These are phyloP conservation scores for Limnephilus auricula DNA, from an alignment of 2,888 invertebrate species.

Conservation along the genomic window DNA sequence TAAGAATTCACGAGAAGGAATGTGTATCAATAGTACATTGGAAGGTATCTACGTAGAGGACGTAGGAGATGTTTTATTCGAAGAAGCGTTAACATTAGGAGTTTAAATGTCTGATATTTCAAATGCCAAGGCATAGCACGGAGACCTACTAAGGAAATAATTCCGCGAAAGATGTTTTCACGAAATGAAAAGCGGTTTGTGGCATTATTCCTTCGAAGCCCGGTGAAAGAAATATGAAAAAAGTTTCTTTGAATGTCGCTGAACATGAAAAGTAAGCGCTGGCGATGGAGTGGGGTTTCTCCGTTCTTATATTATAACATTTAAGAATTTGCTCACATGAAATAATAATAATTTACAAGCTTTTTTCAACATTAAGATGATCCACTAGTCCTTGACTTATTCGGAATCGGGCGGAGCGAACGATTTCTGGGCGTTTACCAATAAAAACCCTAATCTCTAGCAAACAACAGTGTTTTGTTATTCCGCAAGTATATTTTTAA, in stretches of 20 bases:
- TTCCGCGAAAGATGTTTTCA: neutral
- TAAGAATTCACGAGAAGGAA: neutral
- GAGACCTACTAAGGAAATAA: neutral
- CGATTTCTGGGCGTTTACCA: too few species aligned
- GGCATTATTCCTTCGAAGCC: neutral
- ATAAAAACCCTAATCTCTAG: too few species aligned
- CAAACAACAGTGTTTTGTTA: too few species aligned
- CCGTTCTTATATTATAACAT: neutral
- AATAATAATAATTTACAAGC: neutral
- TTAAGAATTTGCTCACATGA: neutral
- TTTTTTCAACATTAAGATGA: neutral
- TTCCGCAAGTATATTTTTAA: too few species aligned
- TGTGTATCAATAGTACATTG: neutral
- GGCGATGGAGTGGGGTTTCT: neutral
- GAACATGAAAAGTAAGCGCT: neutral
- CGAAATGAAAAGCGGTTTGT: neutral
- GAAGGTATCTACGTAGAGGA: too few species aligned
- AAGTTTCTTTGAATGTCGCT: neutral
- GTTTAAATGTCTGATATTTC: conserved; percentile 2
- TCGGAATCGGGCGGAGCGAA: too few species aligned
- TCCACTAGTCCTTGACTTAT: too few species aligned
- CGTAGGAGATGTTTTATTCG: neutral
- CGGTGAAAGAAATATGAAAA: neutral
- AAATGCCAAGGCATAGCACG: neutral
- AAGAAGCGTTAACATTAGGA: neutral